Evolutionary conservation across 64 coral and sea anemone genomes (phyloP), one percentile per base, ranked within the genome.

Genomic region (Montipora efflorescens): DNA sequence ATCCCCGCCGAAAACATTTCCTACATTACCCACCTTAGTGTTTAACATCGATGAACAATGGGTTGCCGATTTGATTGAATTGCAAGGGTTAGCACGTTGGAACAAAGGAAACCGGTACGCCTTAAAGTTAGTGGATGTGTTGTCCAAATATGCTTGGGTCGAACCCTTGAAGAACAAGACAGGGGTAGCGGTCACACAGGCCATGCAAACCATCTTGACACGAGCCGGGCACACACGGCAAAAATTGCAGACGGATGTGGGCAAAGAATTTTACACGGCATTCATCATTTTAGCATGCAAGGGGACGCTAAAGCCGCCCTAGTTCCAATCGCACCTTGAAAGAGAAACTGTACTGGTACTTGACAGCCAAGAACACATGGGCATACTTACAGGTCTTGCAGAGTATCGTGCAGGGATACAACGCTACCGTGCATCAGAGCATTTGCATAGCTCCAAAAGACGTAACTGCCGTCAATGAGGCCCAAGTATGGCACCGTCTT

Each of bases 311-410:
- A 93, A 67, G 81, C 81, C n/a, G 50, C 55, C 10, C 23, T 72
- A 4, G 53, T 20, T 78, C 67, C 16, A 91, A 82, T 13, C 85
- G 78, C 0, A 94, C 86, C 0, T 72, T 89, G 16, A 90, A 90
- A 36, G 15, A 16, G 3, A 77, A 51, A 53, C 16, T 95, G 58
- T 90, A 69, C 12, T 50, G 73, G 0, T 90, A 90, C 51, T 95
- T 90, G 14, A 90, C 93, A 6, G 80, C 52, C 78, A 78, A 47
- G 20, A 94, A 90, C 25, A 90, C 87, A 4, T 20, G 49, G 21
- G 21, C 62, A 1, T 90, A 87, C 8, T 3, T 89, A 19, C 3
- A 74, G 7, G 83, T 76, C 0, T 45, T 89, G 2, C 78, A 59
- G 5, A 43, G 82, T 5, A 43, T 89, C 28, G 69, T 94, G 14